Evolutionary conservation across 2,797 vertebrate genomes (phyloP).

Genomic region (Coregonus ussuriensis): DNA sequence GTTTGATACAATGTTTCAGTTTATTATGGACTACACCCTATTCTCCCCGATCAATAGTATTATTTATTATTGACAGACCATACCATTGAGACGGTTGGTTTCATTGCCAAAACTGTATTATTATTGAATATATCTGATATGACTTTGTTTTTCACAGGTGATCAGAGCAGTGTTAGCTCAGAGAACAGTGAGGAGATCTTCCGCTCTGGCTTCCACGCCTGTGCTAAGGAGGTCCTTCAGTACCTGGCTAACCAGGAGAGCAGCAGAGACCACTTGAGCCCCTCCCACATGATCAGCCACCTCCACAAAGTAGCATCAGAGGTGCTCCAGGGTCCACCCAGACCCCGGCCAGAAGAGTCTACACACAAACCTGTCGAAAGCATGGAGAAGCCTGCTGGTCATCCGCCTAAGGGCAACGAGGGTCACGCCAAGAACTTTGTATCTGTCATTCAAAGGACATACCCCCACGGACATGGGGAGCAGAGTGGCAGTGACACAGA

Average conservation of each 20-base stretch:
- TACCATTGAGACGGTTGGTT: not conserved
- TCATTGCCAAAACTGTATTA: not conserved
- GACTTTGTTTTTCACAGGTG: conserved; percentile 72
- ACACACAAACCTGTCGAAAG: conserved; percentile 68
- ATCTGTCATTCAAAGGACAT: conserved; percentile 94
- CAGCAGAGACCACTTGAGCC: conserved; percentile 81
- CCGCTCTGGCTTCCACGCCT: conserved; percentile 93
- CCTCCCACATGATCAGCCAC: conserved; percentile 85
- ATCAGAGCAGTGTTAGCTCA: conserved; percentile 75
- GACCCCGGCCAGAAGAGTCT: conserved; percentile 58
- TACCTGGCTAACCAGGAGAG: conserved; percentile 88
- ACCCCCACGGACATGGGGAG: conserved; percentile 83
- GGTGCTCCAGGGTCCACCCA: conserved; percentile 76
- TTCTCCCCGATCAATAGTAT: not conserved
- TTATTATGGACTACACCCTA: not conserved
- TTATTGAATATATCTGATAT: not conserved
- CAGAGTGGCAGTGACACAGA: conserved; percentile 97
- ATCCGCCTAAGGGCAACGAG: conserved; percentile 67
- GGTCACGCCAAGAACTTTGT: conserved; percentile 92
- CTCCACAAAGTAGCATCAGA: conserved; percentile 90
- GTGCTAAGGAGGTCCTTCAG: conserved; percentile 92
- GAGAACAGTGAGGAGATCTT: conserved; percentile 93
- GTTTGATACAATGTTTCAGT: conserved; percentile 22
- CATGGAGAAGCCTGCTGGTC: conserved; percentile 69
- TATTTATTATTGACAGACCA: not conserved